Base-by-base conservation (phyloP, 2,888 invertebrate species). In the Pandemis cinnamomeana region DNA sequence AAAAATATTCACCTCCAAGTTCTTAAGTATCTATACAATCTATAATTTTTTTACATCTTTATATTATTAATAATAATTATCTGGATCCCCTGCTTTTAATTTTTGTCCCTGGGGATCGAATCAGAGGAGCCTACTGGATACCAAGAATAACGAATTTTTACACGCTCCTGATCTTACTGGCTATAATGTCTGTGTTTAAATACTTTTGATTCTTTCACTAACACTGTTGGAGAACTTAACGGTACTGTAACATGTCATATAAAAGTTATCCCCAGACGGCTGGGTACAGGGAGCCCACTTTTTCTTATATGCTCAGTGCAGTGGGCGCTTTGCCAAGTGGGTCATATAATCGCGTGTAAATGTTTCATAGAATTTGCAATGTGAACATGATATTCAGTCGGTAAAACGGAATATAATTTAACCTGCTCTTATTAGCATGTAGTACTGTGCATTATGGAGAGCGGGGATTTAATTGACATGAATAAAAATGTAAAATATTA, bases 291-390 rank as follows among this genome's bases (percentile, higher is more conserved):
- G 61, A 70, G 61, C 67, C 36, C 20, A 15, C 55, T 74, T 70
- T 74, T 71, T 67, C 61, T 61, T 53, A 61, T 46, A 27, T n/a
- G 51, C 63, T 20, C 20, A 6, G 15, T 62, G 58, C 68, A 55
- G 53, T 58, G 69, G 73, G 74, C 74, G 61, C 20, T 36, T n/a
- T 61, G 74, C 74, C 74, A 74, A 74, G 66, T 74, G 53, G 74
- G 74, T 67, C 71, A 62, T 67, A 60, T 74, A 67, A 74, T 74
- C 66, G 74, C 71, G 71, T 71, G 74, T 74, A 67, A 74, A 67
- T 71, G 67, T 74, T 74, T 74, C 67, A 74, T 67, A 74, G 61
- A 74, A 74, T 67, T 71, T 70, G 69, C 64, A 53, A 74, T 53
- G 74, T 67, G 66, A 67, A 71, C 70, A 71, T 74, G 60, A 62